phyloP scores from a whole-genome alignment of 2,888 invertebrate genomes.

The Achlya flavicornis region DNA sequence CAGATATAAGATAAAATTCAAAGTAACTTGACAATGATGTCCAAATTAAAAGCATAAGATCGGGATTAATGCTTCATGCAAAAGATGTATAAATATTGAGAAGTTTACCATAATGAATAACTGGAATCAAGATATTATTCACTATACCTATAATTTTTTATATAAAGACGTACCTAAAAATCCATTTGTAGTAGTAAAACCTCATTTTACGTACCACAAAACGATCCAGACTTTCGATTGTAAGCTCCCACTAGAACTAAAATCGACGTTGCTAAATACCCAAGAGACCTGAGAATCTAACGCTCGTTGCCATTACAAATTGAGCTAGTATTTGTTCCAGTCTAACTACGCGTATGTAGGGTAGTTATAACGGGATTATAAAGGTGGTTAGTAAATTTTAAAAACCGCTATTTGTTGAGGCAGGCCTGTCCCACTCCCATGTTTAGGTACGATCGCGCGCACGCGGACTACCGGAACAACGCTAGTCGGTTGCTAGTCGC shows the following conservation, averaged over 20 bases:
- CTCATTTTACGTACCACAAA: conserved; percentile 6
- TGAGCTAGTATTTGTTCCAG: conserved; percentile 1
- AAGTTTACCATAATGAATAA: not conserved
- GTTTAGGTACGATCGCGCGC: too few species aligned
- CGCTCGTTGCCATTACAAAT: conserved; percentile 8
- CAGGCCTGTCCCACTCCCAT: too few species aligned
- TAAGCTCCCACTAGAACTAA: not conserved
- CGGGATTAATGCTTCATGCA: too few species aligned
- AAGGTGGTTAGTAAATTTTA: not conserved
- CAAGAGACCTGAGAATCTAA: conserved; percentile 1
- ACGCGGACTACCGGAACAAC: too few species aligned
- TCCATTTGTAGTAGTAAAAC: not conserved
- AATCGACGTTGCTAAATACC: conserved; percentile 5
- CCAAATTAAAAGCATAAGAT: too few species aligned
- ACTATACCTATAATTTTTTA: too few species aligned
- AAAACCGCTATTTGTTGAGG: not conserved
- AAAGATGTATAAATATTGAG: too few species aligned
- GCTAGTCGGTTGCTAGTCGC: too few species aligned
- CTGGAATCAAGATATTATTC: too few species aligned
- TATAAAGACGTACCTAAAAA: not conserved
- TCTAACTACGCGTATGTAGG: not conserved
- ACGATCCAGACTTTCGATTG: conserved; percentile 4
- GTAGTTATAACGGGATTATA: not conserved
- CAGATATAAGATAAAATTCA: too few species aligned
- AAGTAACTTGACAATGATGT: too few species aligned